Evolutionary conservation across 2,888 invertebrate species (phyloP).

Genomic region (Hartigia nigra): DNA sequence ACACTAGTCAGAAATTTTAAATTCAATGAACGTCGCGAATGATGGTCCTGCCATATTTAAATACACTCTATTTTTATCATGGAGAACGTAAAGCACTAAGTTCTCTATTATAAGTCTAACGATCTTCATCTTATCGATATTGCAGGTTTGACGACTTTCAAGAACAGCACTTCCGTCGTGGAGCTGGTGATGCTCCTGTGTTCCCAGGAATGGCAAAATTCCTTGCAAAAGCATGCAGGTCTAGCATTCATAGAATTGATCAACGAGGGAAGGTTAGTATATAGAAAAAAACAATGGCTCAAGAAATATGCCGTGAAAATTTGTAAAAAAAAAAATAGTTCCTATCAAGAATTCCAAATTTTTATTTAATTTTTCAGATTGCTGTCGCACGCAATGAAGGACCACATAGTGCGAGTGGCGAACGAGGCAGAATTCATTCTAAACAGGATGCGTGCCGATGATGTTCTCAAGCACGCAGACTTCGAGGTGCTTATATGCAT

Average conservation of each 20-base stretch:
- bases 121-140: conserved; percentile 29
- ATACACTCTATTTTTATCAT: conserved; percentile 47
- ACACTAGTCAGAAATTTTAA: conserved; percentile 31
- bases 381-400: conserved; percentile 98
- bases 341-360: neutral
- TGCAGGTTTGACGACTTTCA: conserved; percentile 93
- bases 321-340: neutral
- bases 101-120: conserved; percentile 1
- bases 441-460: conserved; percentile 98
- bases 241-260: conserved; percentile 99
- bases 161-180: conserved; percentile 96
- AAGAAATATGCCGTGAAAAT: neutral
- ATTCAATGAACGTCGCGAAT: conserved; percentile 45
- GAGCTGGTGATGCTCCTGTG: conserved; percentile 99
- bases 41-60: conserved; percentile 41
- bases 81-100: conserved; percentile 23
- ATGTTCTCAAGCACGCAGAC: conserved; percentile 98
- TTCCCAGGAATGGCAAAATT: conserved; percentile 99
- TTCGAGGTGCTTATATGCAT: conserved; percentile 74
- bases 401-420: conserved; percentile 98
- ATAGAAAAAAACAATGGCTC: neutral
- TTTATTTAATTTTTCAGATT: conserved; percentile 70
- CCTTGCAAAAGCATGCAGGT: conserved; percentile 98
- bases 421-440: conserved; percentile 99
- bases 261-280: conserved; percentile 87